Conservation (phyloP, 1,140 invertebrate genomes). For the Pristionchus pacificus region DNA sequence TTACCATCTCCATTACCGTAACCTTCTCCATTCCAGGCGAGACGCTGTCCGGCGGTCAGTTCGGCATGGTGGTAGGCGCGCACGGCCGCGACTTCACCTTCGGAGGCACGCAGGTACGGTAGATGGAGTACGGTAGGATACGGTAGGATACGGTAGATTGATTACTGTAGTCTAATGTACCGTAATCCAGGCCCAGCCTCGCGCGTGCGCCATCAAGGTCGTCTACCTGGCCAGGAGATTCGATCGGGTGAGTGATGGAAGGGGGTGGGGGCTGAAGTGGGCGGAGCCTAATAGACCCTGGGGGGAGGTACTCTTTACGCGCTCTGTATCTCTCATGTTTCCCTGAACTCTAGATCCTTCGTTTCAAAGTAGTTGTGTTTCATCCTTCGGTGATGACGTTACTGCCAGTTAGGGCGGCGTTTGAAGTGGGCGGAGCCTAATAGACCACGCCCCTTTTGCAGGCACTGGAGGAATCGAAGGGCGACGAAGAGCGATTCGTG, state of each 20-base stretch:
- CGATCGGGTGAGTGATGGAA: neutral
- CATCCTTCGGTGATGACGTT: no score
- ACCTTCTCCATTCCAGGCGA: neutral
- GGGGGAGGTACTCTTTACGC: no score
- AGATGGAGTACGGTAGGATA: no score
- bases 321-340: no score
- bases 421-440: neutral
- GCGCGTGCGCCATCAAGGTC: neutral
- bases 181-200: neutral
- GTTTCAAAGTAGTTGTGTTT: no score
- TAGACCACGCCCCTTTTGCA: neutral
- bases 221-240: neutral
- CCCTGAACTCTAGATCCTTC: no score
- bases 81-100: neutral
- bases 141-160: no score
- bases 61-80: neutral
- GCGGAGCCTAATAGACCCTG: no score
- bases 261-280: neutral
- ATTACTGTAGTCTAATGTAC: neutral
- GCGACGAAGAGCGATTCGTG: neutral
- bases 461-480: neutral
- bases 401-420: no score
- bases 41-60: neutral
- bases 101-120: neutral
- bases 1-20: neutral